Base-by-base conservation (phyloP, 2,888 invertebrate genomes). In the Dryocosmus kuriphilus region DNA sequence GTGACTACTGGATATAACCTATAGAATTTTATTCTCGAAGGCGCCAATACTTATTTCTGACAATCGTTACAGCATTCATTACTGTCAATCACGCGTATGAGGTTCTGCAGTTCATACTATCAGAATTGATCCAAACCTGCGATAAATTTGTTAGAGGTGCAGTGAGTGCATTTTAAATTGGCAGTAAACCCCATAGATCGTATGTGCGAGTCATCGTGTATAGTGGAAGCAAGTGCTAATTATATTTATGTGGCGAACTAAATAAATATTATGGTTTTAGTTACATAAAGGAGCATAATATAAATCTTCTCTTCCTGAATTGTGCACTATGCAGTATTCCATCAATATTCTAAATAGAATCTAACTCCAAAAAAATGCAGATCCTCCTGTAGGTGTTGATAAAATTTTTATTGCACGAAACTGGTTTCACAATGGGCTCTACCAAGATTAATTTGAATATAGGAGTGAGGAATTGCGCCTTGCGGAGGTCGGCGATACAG, bases 361-460 rank as follows among this genome's bases (percentile, higher is more conserved):
- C n/a, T 2, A 0, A n/a, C 8, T 51, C 51, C 16, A 46, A 51
- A 71, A 71, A 55, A 71, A 32, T 71, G 5, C 51, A 11, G 51
- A 71, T 71, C 51, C 32, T 67, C 67, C 19, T 16, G 67, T 27
- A 16, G 30, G 16, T 46, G 16, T 30, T 30, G n/a, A 30, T 51
- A 46, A 46, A 67, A 0, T 11, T 22, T 8, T 9, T 65, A 41
- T 38, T 71, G 30, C 6, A 51, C 6, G 9, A 32, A 51, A 71
- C 11, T 19, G 3, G n/a, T 71, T 71, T 55, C 51, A 71, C 51
- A 71, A 30, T 71, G 32, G 11, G 32, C n/a, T 9, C n/a, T 71
- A 9, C 30, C n/a, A 51, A 51, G 51, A 71, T 71, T 67, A 65
- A 82, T 84, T 85, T 80, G 77, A 83, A 85, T 83, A 84, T 65